Base-by-base conservation (phyloP, 1,140 invertebrate species). In the Panagrolaimus sp. region DNA sequence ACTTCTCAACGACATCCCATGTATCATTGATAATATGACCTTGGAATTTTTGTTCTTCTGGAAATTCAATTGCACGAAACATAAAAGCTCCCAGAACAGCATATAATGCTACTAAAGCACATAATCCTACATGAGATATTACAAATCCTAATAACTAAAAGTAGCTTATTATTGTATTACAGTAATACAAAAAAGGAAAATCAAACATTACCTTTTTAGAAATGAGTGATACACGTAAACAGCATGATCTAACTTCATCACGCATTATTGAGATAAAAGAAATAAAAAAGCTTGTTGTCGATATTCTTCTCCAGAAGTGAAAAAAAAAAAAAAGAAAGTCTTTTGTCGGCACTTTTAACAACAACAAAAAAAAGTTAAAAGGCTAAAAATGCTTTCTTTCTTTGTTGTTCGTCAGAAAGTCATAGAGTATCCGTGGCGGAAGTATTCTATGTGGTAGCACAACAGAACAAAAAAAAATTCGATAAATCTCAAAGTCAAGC, bases 61-160 rank as follows among this genome's bases (percentile, higher is more conserved):
- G 87, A 68, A 88, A 86, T 67, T 82, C 80, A 63, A 82, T 83
- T 0, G 88, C 87, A 79, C 89, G 90, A 83, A 98, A 98, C 44
- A 91, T 89, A 27, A 94, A 89, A 0, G 94, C 94, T 0, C 95
- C 95, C 9, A 96, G 87, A 57, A 97, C 90, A 1, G 94, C 91
- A 82, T 98, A 98, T 51, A 91, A 89, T 0, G 97, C 92, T 14
- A 98, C 92, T 5, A 97, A 85, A 0, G 90, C 92, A 48, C 93
- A 93, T 5, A 98, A 90, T 61, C 95, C 95, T 57, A 98, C 92
- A 76, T 88, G 87, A 4, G 87, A 88, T 74, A 89, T 88, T 14
- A 88, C 76, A 68, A 86, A 86, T 20, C 84, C 83, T 11, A 79
- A 72, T 53, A 85, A 82, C 74, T 82, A 67, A 63, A 13, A 65